A percentile compares a stretch with the other conserved stretches of the same genome.
Conservation (phyloP, 2,797 vertebrate genomes). For the Tenualosa thibaudeaui region DNA sequence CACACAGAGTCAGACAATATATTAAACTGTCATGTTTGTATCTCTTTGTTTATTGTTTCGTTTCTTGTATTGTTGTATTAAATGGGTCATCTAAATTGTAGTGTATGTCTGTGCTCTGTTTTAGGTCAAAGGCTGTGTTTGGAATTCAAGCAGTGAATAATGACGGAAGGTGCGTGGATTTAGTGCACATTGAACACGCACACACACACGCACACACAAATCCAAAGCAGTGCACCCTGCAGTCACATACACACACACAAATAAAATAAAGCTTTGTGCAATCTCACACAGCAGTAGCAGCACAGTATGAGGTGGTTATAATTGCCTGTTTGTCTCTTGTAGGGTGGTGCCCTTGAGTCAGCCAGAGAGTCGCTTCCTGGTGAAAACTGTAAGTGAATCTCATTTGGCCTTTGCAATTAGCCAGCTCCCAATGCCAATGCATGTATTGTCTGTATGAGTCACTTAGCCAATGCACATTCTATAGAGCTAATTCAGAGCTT, state of each 20-base stretch:
- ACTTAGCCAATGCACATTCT: not conserved
- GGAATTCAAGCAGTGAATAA: conserved; percentile 91
- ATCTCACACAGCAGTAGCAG: not conserved
- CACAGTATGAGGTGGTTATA: not conserved
- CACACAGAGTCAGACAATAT: not conserved
- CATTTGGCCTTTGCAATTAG: not conserved
- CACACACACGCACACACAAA: not conserved
- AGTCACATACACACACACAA: not conserved
- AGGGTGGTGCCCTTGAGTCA: conserved; percentile 84
- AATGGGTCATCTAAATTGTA: not conserved
- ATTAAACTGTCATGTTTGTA: not conserved
- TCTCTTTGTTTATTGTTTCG: not conserved
- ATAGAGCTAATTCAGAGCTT: not conserved
- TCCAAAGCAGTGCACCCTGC: not conserved
- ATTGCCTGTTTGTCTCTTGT: conserved; percentile 47
- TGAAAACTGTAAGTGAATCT: conserved; percentile 88
- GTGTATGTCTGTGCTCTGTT: conserved; percentile 7
- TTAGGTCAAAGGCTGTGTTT: conserved; percentile 86
- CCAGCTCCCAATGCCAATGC: not conserved
- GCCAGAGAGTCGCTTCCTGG: conserved; percentile 77
- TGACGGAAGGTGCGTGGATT: conserved; percentile 80
- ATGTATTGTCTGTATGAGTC: not conserved
- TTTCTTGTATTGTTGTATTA: not conserved
- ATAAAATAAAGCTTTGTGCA: not conserved
- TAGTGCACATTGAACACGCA: not conserved